Base-by-base conservation (phyloP, 2,888 invertebrate genomes). In the Notodonta ziczac region DNA sequence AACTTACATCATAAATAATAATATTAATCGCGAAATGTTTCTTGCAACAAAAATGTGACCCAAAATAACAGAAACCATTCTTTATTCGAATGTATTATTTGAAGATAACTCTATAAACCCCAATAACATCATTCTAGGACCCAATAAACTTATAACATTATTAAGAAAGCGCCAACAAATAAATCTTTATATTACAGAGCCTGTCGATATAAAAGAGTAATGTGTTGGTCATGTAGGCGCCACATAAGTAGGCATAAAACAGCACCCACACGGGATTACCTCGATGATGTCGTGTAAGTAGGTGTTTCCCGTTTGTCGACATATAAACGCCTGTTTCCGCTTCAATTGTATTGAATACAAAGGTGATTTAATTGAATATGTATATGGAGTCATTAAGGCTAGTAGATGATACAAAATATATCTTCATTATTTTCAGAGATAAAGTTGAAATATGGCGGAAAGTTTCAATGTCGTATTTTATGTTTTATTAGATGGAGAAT, bases 171-270 rank as follows among this genome's bases (percentile, higher is more conserved):
- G n/a, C 13, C 54, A 39, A 39, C 35, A 54, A 39, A 54, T 54
- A 54, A 54, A 54, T 54, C 7, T 54, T 13, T 52, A 39, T 54
- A 39, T 39, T 32, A 54, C 35, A 39, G 39, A 12, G 12, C n/a
- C n/a, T 54, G 54, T 54, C 54, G 39, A 39, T 54, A 54, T 54
- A 54, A 44, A 56, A 56, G 56, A 56, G 44, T 56, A 69, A 66
- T 65, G 56, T 52, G 35, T 39, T n/a, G 48, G 10, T 57, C 40
- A 60, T 52, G 73, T 74, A 72, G 73, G 70, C 69, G 74, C 60
- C 44, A 51, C 62, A 56, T 60, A 53, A 60, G 67, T 63, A 59
- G 57, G 57, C 46, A 62, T 14, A 52, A 24, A 62, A 51, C 53
- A 10, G 62, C 48, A 8, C 73, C 74, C 64, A 73, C 73, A 52